Conservation (phyloP, 2,113 vertebrate genomes). For the Poeciliopsis occidentalis region DNA sequence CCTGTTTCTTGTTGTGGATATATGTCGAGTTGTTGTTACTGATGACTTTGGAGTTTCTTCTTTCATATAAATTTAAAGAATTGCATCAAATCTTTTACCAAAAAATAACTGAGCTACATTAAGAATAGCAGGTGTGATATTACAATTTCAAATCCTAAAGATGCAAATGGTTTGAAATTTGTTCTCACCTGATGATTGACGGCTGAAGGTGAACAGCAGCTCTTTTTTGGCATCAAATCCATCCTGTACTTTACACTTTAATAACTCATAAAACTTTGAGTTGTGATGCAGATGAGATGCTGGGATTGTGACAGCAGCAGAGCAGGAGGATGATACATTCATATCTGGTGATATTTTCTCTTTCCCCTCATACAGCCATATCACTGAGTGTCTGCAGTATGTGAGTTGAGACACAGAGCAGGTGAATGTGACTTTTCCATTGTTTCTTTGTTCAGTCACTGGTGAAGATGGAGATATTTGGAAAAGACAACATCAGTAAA, state of each 20-base stretch:
- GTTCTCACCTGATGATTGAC: not conserved
- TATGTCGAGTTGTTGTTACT: too few species aligned
- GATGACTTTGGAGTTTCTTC: too few species aligned
- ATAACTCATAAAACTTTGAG: not conserved
- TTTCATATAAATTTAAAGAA: too few species aligned
- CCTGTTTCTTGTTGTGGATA: too few species aligned
- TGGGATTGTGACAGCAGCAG: not conserved
- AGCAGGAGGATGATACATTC: not conserved
- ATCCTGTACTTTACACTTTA: constrained; percentile 5
- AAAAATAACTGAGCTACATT: too few species aligned
- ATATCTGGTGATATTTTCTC: not conserved
- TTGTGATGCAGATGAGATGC: not conserved
- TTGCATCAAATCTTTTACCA: too few species aligned
- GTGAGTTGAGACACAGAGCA: not conserved
- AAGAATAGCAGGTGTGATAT: too few species aligned
- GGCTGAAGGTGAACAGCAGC: not conserved
- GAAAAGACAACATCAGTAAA: not conserved
- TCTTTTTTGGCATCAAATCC: not conserved
- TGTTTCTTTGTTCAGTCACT: not conserved
- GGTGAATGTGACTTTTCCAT: not conserved
- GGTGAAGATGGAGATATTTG: not conserved
- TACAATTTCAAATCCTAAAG: too few species aligned
- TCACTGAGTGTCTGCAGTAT: not conserved
- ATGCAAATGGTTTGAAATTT: too few species aligned
- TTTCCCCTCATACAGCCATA: constrained; percentile 1